These are phyloP conservation scores for Leptodactylus fuscus DNA, from an alignment of 2,113 vertebrate species.

Conservation along the genomic window DNA sequence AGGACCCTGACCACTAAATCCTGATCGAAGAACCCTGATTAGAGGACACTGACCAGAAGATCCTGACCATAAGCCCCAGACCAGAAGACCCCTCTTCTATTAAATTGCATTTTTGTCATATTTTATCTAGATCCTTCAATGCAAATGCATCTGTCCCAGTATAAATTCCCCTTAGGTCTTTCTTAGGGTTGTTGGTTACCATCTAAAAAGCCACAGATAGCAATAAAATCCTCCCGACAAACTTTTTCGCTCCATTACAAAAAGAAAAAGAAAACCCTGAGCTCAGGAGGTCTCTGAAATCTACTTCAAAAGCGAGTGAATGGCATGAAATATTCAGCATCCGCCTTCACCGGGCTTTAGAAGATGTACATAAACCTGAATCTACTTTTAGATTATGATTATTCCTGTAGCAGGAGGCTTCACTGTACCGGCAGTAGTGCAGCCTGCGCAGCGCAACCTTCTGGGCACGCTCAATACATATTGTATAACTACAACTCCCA, in stretches of 20 bases:
- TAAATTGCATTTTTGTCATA: no score
- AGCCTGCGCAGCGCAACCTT: background rate
- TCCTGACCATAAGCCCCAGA: no score
- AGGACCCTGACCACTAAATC: no score
- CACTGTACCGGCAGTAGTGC: background rate
- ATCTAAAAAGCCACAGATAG: no score
- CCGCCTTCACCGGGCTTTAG: background rate
- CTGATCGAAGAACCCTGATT: no score
- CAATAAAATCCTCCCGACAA: background rate
- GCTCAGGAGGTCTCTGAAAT: background rate
- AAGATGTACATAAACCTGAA: background rate
- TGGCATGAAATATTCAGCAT: conserved; percentile 6
- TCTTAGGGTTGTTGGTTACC: no score
- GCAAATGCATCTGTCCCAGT: no score
- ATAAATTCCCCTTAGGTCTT: no score
- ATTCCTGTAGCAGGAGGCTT: background rate
- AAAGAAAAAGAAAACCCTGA: background rate
- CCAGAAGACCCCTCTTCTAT: no score
- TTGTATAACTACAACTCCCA: no score
- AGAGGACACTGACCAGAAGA: no score
- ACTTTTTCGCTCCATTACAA: background rate
- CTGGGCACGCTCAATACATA: background rate
- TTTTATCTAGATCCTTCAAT: no score
- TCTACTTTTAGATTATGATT: background rate
- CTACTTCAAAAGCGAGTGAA: background rate